These are phyloP conservation scores for Cebus imitator DNA, from an alignment of 2,113 vertebrate genomes.

Conservation along the genomic window DNA sequence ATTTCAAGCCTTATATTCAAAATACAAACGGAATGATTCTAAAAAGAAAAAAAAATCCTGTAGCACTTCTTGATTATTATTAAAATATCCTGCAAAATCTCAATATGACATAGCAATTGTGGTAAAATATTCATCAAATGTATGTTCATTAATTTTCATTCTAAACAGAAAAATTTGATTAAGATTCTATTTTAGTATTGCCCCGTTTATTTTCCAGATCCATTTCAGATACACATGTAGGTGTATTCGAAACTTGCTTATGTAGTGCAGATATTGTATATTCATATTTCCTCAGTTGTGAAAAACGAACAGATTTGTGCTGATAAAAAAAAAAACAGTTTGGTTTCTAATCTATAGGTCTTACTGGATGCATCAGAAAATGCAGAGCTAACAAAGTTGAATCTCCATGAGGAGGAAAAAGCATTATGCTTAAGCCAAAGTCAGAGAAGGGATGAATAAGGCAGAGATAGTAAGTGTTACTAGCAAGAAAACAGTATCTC, in stretches of 20 bases:
- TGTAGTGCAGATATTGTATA: not conserved
- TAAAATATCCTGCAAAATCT: not conserved
- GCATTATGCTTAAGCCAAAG: not conserved
- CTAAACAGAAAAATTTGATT: not conserved
- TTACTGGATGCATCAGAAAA: not conserved
- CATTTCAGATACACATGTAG: not conserved
- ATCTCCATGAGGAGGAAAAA: not conserved
- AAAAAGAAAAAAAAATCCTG: not conserved
- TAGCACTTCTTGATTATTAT: not conserved
- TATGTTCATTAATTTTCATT: not conserved
- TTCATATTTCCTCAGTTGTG: not conserved
- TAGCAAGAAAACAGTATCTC: not conserved
- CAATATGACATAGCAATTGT: not conserved
- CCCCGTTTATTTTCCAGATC: not conserved
- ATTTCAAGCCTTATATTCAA: not conserved
- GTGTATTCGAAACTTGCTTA: not conserved
- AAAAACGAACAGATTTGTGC: not conserved
- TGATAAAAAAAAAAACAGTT: not conserved
- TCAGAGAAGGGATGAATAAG: not conserved
- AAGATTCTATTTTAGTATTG: not conserved
- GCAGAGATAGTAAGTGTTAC: not conserved
- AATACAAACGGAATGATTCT: not conserved
- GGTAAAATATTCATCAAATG: not conserved
- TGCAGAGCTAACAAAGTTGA: not conserved
- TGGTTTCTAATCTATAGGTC: not conserved